Percentiles rank a stretch among this genome's conserved stretches.
Conservation (phyloP, 2,888 invertebrate genomes). For the Scaptomyza flava region DNA sequence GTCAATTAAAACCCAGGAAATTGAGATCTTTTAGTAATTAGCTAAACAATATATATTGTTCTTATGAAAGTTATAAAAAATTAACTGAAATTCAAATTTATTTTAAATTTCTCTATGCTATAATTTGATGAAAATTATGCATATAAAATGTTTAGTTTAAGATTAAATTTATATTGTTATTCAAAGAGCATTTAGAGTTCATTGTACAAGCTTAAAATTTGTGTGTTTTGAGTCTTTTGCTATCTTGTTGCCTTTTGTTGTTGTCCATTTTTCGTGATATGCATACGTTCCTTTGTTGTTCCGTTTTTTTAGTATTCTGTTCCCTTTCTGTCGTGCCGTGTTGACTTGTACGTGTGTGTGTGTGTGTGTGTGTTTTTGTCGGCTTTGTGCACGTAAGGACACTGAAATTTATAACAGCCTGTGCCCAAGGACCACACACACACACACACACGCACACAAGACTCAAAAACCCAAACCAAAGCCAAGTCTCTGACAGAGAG, state of each 20-base stretch:
- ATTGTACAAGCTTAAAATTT: not conserved
- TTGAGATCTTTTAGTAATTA: too few relatives aligned
- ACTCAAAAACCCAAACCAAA: not conserved
- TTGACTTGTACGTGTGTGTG: conserved; percentile 37
- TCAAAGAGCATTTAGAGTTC: conserved; percentile 18
- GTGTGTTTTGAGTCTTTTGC: not conserved
- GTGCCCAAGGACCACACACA: conserved; percentile 7
- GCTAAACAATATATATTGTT: too few relatives aligned
- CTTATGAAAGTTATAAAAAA: too few relatives aligned
- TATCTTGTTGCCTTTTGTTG: conserved; percentile 36
- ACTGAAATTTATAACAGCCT: conserved; percentile 51
- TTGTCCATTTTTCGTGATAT: conserved; percentile 50
- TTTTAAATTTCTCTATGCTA: not conserved
- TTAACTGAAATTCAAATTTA: not conserved
- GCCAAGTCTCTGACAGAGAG: conserved; percentile 32
- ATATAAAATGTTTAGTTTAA: not conserved
- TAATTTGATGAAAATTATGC: not conserved
- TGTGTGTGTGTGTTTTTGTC: conserved; percentile 20
- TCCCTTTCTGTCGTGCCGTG: conserved; percentile 31
- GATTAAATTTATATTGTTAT: not conserved
- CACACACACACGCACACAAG: not conserved
- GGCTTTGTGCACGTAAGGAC: conserved; percentile 55
- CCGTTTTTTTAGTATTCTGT: not conserved
- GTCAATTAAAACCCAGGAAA: too few relatives aligned
- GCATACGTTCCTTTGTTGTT: conserved; percentile 46